Evolutionary conservation across 1,140 invertebrate species (phyloP).

Genomic region (Caenorhabditis latens): DNA sequence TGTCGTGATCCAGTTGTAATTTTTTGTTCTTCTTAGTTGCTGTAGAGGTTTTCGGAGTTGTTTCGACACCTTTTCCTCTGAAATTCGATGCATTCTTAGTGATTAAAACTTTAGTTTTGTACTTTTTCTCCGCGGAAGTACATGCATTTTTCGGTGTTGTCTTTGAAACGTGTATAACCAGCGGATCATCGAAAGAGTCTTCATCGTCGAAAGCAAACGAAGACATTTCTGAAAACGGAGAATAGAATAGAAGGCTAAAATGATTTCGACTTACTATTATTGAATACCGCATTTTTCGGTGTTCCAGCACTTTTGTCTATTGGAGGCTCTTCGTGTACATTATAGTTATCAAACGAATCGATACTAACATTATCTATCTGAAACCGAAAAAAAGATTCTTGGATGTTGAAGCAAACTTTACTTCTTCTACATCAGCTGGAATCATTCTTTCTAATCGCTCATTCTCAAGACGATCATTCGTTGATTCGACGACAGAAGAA

Average conservation of each 20-base stretch:
- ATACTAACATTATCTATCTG: conserved; percentile 11
- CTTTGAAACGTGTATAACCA: not conserved
- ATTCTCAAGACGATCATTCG: not conserved
- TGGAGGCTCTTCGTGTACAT: not conserved
- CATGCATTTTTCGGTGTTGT: not conserved
- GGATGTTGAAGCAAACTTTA: too few relatives aligned
- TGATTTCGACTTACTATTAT: not conserved
- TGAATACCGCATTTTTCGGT: conserved; percentile 31
- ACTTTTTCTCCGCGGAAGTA: not conserved
- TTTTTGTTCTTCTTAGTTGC: not conserved
- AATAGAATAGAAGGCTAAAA: too few relatives aligned
- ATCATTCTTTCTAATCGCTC: conserved; percentile 13
- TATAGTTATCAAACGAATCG: conserved; percentile 36
- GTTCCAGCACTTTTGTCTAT: not conserved
- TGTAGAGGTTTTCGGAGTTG: not conserved
- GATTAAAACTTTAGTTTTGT: not conserved
- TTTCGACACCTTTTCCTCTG: not conserved
- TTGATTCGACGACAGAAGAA: not conserved
- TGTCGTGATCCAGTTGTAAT: conserved; percentile 24
- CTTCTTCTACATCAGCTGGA: not conserved
- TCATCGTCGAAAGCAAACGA: conserved; percentile 32
- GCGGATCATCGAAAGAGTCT: conserved; percentile 2
- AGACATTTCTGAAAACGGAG: conserved; percentile 24
- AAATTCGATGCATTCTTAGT: not conserved
- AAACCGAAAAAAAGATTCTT: not conserved